Evolutionary conservation across 2,797 vertebrate species (phyloP), one percentile per base, ranked within the genome.

Genomic region (Lemur catta): DNA sequence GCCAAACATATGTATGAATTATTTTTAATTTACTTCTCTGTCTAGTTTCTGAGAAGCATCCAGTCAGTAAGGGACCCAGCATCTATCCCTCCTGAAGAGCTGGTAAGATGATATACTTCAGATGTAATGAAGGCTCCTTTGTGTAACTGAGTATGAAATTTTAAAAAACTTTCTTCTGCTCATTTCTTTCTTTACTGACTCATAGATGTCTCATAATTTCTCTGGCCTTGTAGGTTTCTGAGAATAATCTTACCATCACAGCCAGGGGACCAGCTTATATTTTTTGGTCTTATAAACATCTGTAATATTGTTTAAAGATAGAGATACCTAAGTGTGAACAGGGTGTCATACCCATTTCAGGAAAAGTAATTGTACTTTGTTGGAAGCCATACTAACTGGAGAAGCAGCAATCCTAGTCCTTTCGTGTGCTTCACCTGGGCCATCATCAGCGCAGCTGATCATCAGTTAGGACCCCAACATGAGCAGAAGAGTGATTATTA

Each of bases 1-100:
- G 38, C 4, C 63, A 72, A 43, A 76, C 35, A 17, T 38, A 18
- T 26, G 14, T 84, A 12, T 61, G 48, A 89, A 41, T 81, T 52
- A 52, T 0, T 86, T 86, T 74, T 82, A 22, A 94, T 57, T 79
- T 94, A 61, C 63, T 97, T 97, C 43, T 93, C 84, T 55, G 92
- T 98, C 78, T 92, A 99, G 99, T 99, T 99, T 98, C 99, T 99
- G 30, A 93, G 35, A 46, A 99, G 98, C 26, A 98, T 99, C 95
- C 98, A 98, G 96, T 99, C 98, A 0, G 98, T 99, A 50, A 98
- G 99, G 97, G 99, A 99, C 89, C 98, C 98, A 95, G 98, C 98
- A 1, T 99, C 98, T 69, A 75, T 99, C 98, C 99, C 99, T 57
- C 99, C 99, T 0, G 99, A 99, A 97, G 99, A 99, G 97, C 98